Evolutionary conservation across 2,888 invertebrate genomes (phyloP).

Genomic region (Pterobdella sp.): DNA sequence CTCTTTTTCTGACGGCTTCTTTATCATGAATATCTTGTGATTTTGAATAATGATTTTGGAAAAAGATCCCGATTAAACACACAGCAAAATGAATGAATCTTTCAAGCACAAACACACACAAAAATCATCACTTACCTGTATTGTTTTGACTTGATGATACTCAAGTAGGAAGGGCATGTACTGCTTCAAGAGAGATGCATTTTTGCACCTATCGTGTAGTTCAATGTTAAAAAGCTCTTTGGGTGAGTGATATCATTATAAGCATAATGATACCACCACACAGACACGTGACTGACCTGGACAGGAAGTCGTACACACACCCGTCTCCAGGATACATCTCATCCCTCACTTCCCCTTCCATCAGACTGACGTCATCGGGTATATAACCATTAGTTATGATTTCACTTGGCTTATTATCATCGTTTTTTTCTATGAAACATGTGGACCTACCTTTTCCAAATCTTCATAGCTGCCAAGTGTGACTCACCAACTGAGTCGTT

Average conservation of each 20-base stretch:
- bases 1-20: too few species aligned
- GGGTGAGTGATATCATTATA: background rate
- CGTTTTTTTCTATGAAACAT: background rate
- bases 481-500: too few species aligned
- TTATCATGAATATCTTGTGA: too few species aligned
- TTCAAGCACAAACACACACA: too few species aligned
- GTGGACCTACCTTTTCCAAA: background rate
- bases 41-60: too few species aligned
- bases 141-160: constrained; percentile 3
- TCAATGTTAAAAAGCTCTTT: background rate
- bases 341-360: background rate
- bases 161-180: background rate
- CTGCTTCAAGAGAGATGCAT: background rate
- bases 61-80: too few species aligned
- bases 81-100: too few species aligned
- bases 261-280: background rate
- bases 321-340: background rate
- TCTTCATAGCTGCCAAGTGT: background rate
- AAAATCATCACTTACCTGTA: background rate
- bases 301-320: background rate
- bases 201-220: background rate
- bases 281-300: background rate
- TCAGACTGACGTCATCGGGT: background rate
- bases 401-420: background rate
- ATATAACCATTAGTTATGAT: background rate